These are phyloP conservation scores for Brachypodius melanocephalos DNA, from an alignment of 2,113 vertebrate species.

Conservation along the genomic window DNA sequence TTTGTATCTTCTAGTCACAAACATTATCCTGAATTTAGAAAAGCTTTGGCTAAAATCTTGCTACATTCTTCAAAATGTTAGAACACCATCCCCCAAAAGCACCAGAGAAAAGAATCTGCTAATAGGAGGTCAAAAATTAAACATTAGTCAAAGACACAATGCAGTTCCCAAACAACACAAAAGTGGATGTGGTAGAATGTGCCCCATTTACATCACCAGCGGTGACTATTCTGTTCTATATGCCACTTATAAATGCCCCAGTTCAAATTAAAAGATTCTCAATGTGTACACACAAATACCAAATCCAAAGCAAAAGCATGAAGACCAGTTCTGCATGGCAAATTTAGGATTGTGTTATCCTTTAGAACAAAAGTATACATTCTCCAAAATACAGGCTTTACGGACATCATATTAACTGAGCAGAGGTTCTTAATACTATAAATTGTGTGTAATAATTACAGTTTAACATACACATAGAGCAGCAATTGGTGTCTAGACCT, in stretches of 20 bases:
- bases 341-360: neutral
- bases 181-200: neutral
- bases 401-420: neutral
- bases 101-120: neutral
- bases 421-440: neutral
- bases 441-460: neutral
- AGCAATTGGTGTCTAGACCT: neutral
- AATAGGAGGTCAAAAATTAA: neutral
- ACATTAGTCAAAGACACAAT: neutral
- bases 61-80: neutral
- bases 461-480: neutral
- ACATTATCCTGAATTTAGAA: neutral
- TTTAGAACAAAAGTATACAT: neutral
- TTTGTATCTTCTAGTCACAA: neutral
- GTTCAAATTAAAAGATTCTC: neutral
- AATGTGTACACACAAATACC: neutral
- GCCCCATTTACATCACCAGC: neutral
- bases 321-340: neutral
- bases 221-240: neutral
- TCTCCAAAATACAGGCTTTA: neutral
- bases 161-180: neutral
- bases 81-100: neutral
- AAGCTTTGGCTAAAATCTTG: neutral
- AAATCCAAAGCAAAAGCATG: neutral
- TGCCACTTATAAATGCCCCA: neutral